Conservation (phyloP, 1,140 invertebrate genomes). For the Cryptotermes secundus region DNA sequence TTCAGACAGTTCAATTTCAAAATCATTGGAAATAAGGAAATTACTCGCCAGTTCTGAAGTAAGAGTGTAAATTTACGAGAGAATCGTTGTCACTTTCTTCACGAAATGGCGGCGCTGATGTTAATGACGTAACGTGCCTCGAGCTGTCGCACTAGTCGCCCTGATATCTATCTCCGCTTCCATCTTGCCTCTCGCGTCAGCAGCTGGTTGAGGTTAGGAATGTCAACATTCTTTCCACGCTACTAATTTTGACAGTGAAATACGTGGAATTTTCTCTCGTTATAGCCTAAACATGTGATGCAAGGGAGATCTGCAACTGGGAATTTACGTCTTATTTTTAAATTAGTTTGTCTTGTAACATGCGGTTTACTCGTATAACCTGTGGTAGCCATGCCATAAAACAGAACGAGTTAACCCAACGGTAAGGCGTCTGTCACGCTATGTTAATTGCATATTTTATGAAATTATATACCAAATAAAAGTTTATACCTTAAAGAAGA, state of each 20-base stretch:
- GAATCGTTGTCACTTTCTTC: neutral
- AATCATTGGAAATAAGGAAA: neutral
- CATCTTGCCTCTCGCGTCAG: neutral
- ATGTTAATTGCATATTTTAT: too few relatives aligned
- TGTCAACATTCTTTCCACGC: neutral
- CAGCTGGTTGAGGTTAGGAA: conserved; percentile 7
- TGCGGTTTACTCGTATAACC: neutral
- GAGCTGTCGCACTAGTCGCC: neutral
- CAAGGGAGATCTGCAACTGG: neutral
- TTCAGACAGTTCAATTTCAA: too few relatives aligned
- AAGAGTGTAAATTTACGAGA: neutral
- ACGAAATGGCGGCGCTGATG: neutral
- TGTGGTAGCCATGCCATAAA: too few relatives aligned
- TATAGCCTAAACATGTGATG: neutral
- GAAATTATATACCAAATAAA: too few relatives aligned
- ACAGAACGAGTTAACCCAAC: too few relatives aligned
- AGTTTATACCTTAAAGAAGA: too few relatives aligned
- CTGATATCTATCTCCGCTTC: neutral
- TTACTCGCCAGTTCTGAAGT: neutral
- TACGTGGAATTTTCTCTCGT: neutral
- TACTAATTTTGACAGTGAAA: conserved; percentile 18
- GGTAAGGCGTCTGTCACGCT: too few relatives aligned
- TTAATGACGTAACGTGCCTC: neutral
- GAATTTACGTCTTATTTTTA: too few relatives aligned
- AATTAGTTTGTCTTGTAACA: neutral